These are phyloP conservation scores for Bergia puertoricense DNA, from an alignment of 92 coral and sea anemone genomes.

Conservation along the genomic window DNA sequence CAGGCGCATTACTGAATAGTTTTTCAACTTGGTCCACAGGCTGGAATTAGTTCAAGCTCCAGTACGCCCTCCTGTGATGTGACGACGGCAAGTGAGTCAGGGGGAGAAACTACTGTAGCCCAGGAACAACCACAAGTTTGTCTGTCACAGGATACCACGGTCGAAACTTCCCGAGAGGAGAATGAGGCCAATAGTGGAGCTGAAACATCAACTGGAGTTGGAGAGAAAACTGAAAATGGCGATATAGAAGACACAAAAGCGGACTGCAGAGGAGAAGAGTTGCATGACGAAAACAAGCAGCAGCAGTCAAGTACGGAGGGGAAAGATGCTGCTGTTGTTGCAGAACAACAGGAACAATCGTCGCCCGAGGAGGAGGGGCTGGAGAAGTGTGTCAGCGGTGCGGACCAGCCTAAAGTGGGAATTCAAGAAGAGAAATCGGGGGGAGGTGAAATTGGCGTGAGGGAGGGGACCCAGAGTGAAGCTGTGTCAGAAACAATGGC, in stretches of 20 bases:
- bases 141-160: background rate
- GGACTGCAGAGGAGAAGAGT: slow-evolving; percentile 3
- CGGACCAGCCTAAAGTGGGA: background rate
- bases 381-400: background rate
- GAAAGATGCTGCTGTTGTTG: slow-evolving; percentile 8
- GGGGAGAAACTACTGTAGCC: background rate
- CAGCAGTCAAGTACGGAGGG: background rate
- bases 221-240: background rate
- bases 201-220: background rate
- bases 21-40: background rate
- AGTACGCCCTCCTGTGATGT: background rate
- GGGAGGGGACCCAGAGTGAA: slow-evolving; percentile 17
- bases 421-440: background rate
- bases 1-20: background rate
- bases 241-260: background rate
- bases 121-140: background rate
- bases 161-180: slow-evolving; percentile 1
- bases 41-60: background rate
- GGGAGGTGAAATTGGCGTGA: slow-evolving; percentile 12
- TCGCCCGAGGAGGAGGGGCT: background rate
- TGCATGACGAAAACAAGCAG: background rate
- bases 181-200: background rate
- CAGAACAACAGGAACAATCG: slow-evolving; percentile 8
- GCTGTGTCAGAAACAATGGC: background rate
- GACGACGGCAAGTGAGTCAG: background rate